Evolutionary conservation across 1,140 invertebrate species (phyloP).

Genomic region (Panagrolaimus sp.): DNA sequence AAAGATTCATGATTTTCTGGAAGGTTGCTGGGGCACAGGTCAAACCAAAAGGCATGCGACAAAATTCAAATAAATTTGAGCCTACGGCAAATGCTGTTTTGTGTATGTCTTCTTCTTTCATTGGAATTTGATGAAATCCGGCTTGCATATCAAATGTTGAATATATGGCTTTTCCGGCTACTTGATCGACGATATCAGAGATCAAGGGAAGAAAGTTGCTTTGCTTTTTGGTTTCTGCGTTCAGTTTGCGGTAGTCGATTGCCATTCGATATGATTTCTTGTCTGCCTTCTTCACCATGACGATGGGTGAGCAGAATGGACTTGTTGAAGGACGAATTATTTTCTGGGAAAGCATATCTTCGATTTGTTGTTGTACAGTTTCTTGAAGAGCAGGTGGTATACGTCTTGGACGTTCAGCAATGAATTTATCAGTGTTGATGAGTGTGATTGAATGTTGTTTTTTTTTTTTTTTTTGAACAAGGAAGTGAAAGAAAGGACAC

Average conservation of each 20-base stretch:
- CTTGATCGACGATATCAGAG: neutral
- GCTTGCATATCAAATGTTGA: neutral
- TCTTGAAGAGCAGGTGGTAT: conserved; percentile 3
- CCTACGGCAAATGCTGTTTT: neutral
- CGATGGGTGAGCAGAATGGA: conserved; percentile 24
- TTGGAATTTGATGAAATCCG: conserved; percentile 1
- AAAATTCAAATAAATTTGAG: neutral
- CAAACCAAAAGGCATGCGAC: neutral
- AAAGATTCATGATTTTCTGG: neutral
- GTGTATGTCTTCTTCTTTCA: neutral
- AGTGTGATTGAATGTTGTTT: neutral
- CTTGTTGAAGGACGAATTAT: conserved; percentile 29
- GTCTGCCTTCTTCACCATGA: conserved; percentile 24
- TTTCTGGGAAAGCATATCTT: conserved; percentile 30
- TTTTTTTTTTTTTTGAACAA: too few relatives aligned
- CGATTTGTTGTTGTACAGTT: conserved; percentile 23
- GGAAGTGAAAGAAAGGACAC: too few relatives aligned
- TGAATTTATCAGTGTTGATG: neutral
- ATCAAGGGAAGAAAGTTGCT: neutral
- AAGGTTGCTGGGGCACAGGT: neutral
- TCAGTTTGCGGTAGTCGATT: neutral
- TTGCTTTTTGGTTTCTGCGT: neutral
- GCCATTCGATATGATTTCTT: conserved; percentile 13
- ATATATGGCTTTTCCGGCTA: neutral
- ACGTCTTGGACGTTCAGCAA: neutral